Evolutionary conservation across 2,113 vertebrate genomes (phyloP), one percentile per base, ranked within the genome.

Genomic region (Emydocephalus ijimae): DNA sequence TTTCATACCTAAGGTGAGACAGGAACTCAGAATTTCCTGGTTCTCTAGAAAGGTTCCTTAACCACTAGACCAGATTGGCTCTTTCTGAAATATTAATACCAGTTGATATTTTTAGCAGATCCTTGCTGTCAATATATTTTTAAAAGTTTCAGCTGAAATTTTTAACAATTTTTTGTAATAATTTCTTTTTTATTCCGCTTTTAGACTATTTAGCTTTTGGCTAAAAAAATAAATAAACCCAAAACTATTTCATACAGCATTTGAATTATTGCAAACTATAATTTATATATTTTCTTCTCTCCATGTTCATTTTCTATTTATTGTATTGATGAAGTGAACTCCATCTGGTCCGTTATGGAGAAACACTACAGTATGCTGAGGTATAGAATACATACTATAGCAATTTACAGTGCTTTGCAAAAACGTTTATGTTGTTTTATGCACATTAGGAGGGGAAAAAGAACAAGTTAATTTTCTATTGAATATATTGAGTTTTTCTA

Each of bases 261-360:
- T 69, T 34, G 29, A 69, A 94, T 92, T 57, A 89, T 89, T 94
- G 95, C 90, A 50, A 26, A 90, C 87, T 87, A 96, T 96, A 57
- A 95, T 93, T 94, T 94, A 92, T 95, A 90, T 0, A 5, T 88
- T 91, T 94, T 94, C 88, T 89, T 90, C 89, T 92, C 95, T 92
- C 87, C 94, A 24, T 9, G 91, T 93, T 93, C 95, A 93, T 92
- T 95, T 95, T 57, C 26, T 87, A 61, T 91, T 92, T 52, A 89
- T 18, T 15, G 24, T 5, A 87, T 0, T 5, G 93, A 45, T 39
- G 64, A 10, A 59, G 59, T 89, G 15, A 55, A 89, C 94, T 93
- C 57, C 20, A 92, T 5, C 23, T 1, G 90, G 0, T 87, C 85
- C 81, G 15, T 91, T 94, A 64, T 24, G 87, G 90, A 55, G 43